Base-by-base conservation (phyloP, 1,140 invertebrate genomes). In the Drosophila varians region DNA sequence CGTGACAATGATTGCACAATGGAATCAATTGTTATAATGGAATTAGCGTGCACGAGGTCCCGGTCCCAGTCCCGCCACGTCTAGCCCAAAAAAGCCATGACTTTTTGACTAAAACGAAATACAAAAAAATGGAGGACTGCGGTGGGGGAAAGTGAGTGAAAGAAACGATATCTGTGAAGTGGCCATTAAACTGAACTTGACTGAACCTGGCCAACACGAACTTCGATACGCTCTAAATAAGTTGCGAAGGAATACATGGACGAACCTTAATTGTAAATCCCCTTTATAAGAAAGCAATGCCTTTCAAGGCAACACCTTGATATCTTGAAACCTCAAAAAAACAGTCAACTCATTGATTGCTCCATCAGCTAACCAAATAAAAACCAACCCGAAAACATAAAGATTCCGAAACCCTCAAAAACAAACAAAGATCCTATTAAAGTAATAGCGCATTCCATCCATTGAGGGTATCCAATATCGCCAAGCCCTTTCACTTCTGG, bases 1-100 rank as follows among this genome's bases (percentile, higher is more conserved):
- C 77, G 61, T 82, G 82, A 80, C 80, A 87, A 87, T 80, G 82
- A 86, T 86, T 86, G 76, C 83, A 87, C 82, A 87, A 87, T 88
- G 83, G 74, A 87, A 87, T 88, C 82, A 87, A 87, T 88, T 87
- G 83, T 88, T 88, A 80, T 87, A 87, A 87, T 87, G 83, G 77
- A 88, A 87, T 87, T 87, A 87, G 79, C 83, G 72, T 74, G 68
- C 71, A 40, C 51, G 48, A 64, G 51, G 64, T 52, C 52, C n/a
- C n/a, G n/a, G n/a, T n/a, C n/a, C n/a, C n/a, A n/a, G n/a, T n/a
- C n/a, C 46, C 46, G 36, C 12, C 46, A 38, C 36, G 36, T 38
- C 14, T 28, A 8, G n/a, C 60, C 36, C 36, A 52, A 43, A 58
- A 51, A 18, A 45, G 47, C 12, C 62, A 40, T 68, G 64, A 66